Conservation (phyloP, 2,888 invertebrate species). For the Sussaba pulchella region DNA sequence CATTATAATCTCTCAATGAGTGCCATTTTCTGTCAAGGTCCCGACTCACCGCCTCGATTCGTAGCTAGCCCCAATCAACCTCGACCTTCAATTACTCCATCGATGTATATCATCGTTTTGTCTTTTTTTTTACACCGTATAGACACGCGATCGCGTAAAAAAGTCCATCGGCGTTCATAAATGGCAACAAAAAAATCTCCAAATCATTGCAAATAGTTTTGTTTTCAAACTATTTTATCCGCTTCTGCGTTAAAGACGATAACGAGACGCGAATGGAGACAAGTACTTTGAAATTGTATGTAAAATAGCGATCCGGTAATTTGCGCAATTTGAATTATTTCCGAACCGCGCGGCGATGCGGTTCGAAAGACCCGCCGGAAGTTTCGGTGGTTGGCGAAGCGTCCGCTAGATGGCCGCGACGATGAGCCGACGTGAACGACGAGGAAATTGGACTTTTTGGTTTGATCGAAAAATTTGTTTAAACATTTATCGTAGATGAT, state of each 20-base stretch:
- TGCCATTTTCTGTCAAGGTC: conserved; percentile 53
- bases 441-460: not conserved
- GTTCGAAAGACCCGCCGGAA: conserved; percentile 19
- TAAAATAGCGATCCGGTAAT: not conserved
- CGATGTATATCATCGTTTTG: conserved; percentile 20
- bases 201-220: no score
- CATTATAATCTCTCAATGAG: conserved; percentile 41
- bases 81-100: conserved; percentile 48
- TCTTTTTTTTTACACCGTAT: not conserved
- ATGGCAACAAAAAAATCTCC: not conserved
- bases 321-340: not conserved
- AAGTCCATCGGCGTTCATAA: not conserved
- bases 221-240: not conserved
- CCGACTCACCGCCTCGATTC: conserved; percentile 44
- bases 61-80: conserved; percentile 47
- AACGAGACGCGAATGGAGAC: not conserved
- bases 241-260: not conserved
- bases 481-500: not conserved
- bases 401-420: conserved; percentile 26
- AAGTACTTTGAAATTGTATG: not conserved
- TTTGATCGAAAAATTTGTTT: not conserved
- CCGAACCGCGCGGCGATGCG: not conserved
- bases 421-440: not conserved
- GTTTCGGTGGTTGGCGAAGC: not conserved
- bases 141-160: not conserved